Percentiles rank a stretch among this genome's conserved stretches.
Evolutionary conservation across 2,113 vertebrate genomes (phyloP).

Genomic region (Cardinalis cardinalis): DNA sequence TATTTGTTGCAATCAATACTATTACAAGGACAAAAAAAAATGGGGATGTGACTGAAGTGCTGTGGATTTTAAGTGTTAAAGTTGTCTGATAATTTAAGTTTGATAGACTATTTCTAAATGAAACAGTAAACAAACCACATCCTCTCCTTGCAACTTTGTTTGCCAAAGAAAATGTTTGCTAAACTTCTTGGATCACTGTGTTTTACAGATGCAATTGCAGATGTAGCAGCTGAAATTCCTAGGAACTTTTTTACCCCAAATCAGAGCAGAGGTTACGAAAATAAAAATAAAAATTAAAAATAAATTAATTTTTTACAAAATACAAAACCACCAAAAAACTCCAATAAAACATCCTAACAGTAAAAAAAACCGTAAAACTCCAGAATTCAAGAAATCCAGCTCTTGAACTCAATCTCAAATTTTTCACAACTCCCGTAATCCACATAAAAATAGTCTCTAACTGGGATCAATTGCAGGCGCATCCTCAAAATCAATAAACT

Average conservation of each 20-base stretch:
- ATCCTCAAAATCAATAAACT: neutral
- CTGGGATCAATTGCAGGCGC: neutral
- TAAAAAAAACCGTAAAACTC: neutral
- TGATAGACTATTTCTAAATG: neutral
- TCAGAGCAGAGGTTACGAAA: neutral
- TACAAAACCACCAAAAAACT: rapidly evolving
- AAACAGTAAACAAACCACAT: neutral
- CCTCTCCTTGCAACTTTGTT: neutral
- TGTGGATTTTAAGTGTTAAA: neutral
- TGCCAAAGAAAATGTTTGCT: constrained; percentile 30
- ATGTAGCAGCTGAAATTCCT: neutral
- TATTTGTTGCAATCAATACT: neutral
- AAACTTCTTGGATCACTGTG: neutral
- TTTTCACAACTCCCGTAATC: neutral
- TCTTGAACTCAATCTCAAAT: neutral
- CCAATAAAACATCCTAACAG: neutral
- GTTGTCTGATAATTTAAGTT: neutral
- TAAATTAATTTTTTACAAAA: neutral
- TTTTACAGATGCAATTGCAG: neutral
- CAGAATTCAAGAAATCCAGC: neutral
- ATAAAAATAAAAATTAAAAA: neutral
- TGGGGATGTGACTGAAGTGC: neutral
- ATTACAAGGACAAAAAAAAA: neutral
- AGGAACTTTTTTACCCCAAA: neutral
- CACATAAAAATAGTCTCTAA: neutral